Evolutionary conservation across 1,140 invertebrate genomes (phyloP), one percentile per base, ranked within the genome.

Genomic region (Mamestra configurata): DNA sequence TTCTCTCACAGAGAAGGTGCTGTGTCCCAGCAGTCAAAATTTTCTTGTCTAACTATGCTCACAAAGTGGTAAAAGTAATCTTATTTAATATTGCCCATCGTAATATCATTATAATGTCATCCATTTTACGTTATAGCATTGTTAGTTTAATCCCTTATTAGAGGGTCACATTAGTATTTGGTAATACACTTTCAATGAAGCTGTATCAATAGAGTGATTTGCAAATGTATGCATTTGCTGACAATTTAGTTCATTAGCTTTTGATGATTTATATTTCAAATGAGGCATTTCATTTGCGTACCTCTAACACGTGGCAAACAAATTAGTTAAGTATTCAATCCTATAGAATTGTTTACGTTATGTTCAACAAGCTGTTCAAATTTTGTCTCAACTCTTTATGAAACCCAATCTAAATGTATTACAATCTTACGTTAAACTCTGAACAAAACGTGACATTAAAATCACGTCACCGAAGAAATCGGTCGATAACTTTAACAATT

Each of bases 401-500:
- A 59, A 6, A 35, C 18, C 11, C 27, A 68, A 46, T 35, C 46
- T 13, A 22, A 37, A 20, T 68, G 5, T 70, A 27, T 20, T 43
- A 70, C 1, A 49, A 0, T 71, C 51, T 18, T 71, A 15, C 20
- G 8, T 10, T 70, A 70, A 46, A 46, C 20, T 24, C 66, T 13
- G 1, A 8, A 31, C 24, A 59, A 73, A 24, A 35, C 46, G 24
- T 37, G 46, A 20, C 57, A 76, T 76, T 76, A 76, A 61, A 76
- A 61, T 76, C 73, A 64, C 57, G 55, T 75, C 37, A 31, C 40
- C 46, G 18, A 66, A 64, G 79, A 35, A 76, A 75, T 80, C 59
- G 61, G 57, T 76, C 61, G 59, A 53, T 68, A 88, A 83, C 82
- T 83, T 88, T 89, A 81, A 79, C 70, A 79, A 88, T 86, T 91